phyloP scores from a whole-genome alignment of 2,888 invertebrate species.

The Nipponacmea schrenckii region DNA sequence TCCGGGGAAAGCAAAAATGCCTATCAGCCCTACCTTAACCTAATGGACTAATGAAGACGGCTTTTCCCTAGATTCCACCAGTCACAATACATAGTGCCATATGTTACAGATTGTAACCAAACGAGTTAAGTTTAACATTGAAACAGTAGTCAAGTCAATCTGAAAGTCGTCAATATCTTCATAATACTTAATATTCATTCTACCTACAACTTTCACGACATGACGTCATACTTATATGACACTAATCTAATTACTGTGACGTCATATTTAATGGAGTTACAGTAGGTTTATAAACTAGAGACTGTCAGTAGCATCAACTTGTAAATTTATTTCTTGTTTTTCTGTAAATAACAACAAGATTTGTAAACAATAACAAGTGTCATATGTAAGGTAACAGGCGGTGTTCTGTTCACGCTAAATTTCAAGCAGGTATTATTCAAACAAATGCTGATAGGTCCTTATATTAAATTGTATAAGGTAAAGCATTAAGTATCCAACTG shows the following conservation, averaged over 20 bases:
- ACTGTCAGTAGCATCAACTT: conserved; percentile 5
- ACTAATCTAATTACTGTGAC: conserved; percentile 2
- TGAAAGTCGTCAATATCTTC: not conserved
- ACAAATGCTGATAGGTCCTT: no score
- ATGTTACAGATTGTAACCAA: no score
- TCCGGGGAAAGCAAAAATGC: no score
- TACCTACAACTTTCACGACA: not conserved
- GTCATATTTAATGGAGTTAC: not conserved
- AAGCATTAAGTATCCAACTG: no score
- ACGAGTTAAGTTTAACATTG: no score
- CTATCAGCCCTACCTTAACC: no score
- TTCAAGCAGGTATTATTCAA: no score
- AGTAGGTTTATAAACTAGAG: not conserved
- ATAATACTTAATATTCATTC: not conserved
- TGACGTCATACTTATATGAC: not conserved
- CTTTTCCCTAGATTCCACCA: no score
- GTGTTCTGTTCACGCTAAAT: not conserved
- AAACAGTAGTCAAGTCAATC: not conserved
- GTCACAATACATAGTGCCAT: no score
- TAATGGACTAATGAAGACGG: no score
- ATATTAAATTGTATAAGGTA: no score
- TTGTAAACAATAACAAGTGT: not conserved
- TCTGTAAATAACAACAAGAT: not conserved
- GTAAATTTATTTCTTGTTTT: not conserved
- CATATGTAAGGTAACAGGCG: not conserved